A percentile compares a stretch with the other conserved stretches of the same genome.
These are phyloP conservation scores for Nipponia nippon DNA, from an alignment of 2,113 vertebrate species.

Conservation along the genomic window DNA sequence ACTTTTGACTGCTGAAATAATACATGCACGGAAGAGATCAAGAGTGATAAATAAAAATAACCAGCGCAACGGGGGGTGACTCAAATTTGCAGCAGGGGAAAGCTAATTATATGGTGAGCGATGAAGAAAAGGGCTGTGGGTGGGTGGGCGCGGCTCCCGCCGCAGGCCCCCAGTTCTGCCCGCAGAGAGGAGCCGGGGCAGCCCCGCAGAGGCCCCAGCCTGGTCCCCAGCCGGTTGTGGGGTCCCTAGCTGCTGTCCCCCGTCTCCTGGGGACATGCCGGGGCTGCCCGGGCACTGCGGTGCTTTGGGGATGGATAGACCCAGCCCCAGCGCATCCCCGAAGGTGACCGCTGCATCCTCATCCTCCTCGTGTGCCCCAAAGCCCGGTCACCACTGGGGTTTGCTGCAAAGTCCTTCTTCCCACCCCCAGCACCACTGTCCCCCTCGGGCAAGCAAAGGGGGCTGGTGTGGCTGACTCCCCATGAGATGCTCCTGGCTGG, in stretches of 20 bases:
- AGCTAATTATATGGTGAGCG: rapidly evolving
- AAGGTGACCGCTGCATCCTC: not conserved
- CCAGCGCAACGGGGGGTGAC: rapidly evolving
- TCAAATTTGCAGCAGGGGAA: rapidly evolving
- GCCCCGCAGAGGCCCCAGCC: not conserved
- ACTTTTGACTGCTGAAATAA: not conserved
- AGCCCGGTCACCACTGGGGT: rapidly evolving
- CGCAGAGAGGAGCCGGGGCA: not conserved
- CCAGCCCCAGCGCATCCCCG: rapidly evolving
- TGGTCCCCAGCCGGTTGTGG: not conserved
- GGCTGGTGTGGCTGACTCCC: not conserved
- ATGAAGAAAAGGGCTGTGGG: not conserved
- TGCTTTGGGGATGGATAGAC: not conserved
- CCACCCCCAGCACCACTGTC: not conserved
- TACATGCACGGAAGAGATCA: rapidly evolving
- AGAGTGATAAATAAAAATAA: not conserved
- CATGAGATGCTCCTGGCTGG: rapidly evolving
- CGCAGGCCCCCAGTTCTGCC: not conserved
- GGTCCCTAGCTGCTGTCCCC: not conserved
- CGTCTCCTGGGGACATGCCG: rapidly evolving
- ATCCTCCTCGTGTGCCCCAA: not conserved
- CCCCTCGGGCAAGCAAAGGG: rapidly evolving
- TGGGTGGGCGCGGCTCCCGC: rapidly evolving
- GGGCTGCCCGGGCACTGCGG: rapidly evolving
- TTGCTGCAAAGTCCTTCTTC: not conserved